Evolutionary conservation across 2,113 vertebrate species (phyloP).

Genomic region (Dipodomys merriami): DNA sequence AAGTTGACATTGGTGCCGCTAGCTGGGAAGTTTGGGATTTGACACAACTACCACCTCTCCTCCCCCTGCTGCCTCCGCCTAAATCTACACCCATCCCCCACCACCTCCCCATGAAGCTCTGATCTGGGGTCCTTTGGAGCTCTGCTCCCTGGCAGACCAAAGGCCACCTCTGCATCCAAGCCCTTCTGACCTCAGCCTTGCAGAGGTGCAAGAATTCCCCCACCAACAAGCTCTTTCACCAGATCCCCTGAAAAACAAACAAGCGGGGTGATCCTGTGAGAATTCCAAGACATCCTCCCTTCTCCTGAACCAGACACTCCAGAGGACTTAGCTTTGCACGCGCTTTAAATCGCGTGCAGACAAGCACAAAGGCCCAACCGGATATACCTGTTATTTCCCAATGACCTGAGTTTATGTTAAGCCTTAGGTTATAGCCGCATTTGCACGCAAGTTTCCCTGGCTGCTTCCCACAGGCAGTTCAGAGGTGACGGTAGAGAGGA

Average conservation of each 20-base stretch:
- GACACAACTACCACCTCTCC: no score
- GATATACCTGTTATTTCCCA: constrained; percentile 93
- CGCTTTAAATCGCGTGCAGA: constrained; percentile 87
- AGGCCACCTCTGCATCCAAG: constrained; percentile 55
- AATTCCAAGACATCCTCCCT: constrained; percentile 80
- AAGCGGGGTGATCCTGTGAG: constrained; percentile 67
- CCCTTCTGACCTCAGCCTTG: constrained; percentile 73
- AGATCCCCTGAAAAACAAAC: constrained; percentile 80
- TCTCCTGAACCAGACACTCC: constrained; percentile 81
- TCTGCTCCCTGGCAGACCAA: background rate
- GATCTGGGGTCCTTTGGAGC: background rate
- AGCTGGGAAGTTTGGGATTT: background rate
- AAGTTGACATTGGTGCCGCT: background rate
- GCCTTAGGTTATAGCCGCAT: constrained; percentile 87
- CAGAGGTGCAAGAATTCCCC: constrained; percentile 78
- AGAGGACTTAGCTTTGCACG: constrained; percentile 85
- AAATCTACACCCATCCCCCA: background rate
- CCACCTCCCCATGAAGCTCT: background rate
- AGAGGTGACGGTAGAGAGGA: constrained; percentile 83
- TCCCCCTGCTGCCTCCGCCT: no score
- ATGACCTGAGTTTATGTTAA: constrained; percentile 90
- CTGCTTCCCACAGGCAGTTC: constrained; percentile 83
- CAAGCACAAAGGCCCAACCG: constrained; percentile 87
- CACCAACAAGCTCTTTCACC: constrained; percentile 66
- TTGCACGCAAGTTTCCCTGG: constrained; percentile 89